phyloP scores from a whole-genome alignment of 2,113 vertebrate species.

The Eretmochelys imbricata region DNA sequence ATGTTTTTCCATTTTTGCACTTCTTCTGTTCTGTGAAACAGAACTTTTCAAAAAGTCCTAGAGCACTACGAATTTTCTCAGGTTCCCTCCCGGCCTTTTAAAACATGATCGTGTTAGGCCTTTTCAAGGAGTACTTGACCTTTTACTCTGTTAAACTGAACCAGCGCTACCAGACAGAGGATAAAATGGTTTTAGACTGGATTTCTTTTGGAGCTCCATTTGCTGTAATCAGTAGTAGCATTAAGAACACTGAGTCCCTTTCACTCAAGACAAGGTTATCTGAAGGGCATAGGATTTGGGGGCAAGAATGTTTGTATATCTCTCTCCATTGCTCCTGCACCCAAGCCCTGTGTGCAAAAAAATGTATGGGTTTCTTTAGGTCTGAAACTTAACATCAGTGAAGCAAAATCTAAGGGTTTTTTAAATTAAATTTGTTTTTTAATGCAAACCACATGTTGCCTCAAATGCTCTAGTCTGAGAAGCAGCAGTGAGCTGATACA shows the following conservation, averaged over 20 bases:
- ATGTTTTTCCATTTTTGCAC: neutral
- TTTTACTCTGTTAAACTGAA: neutral
- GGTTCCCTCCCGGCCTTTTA: neutral
- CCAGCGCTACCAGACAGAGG: neutral
- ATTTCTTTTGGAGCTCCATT: neutral
- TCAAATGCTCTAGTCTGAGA: neutral
- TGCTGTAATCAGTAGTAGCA: neutral
- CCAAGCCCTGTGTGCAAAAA: fast-evolving
- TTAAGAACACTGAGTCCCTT: neutral
- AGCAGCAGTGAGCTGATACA: neutral
- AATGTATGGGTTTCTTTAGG: neutral
- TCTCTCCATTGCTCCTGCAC: neutral
- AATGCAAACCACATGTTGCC: neutral
- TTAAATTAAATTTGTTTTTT: neutral
- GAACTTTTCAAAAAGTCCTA: neutral
- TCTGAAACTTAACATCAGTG: neutral
- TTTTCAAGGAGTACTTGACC: neutral
- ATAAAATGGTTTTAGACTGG: constrained; percentile 26
- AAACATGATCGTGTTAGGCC: fast-evolving
- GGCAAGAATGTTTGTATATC: neutral
- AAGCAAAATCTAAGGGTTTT: neutral
- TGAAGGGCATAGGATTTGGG: neutral
- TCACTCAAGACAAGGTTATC: constrained; percentile 41
- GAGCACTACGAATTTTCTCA: fast-evolving
- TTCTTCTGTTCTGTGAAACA: neutral